Conservation (phyloP, 2,888 invertebrate species). For the Volucella bombylans region DNA sequence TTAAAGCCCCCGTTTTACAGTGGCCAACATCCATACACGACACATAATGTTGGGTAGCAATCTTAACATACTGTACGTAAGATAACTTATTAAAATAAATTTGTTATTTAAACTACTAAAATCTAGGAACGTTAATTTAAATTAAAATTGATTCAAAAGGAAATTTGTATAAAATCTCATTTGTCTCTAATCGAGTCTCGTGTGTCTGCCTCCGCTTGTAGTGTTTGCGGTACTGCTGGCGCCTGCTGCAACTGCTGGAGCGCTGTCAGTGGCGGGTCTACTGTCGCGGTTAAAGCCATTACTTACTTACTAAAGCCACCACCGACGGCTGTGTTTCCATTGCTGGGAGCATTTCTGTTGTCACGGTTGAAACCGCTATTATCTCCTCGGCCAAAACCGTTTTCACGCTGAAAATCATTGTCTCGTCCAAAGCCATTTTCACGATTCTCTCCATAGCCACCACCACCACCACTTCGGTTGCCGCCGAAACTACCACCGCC, state of each 20-base stretch:
- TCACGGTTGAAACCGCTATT: constrained; percentile 64
- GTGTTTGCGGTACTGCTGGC: constrained; percentile 4
- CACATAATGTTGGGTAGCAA: too few species aligned
- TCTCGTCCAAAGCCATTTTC: constrained; percentile 58
- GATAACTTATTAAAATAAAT: constrained; percentile 58
- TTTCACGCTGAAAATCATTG: constrained; percentile 36
- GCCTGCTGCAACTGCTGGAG: not conserved
- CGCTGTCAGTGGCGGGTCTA: constrained; percentile 69
- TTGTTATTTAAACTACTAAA: constrained; percentile 68
- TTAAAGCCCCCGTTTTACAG: too few species aligned
- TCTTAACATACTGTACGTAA: too few species aligned
- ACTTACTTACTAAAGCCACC: too few species aligned
- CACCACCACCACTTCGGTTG: constrained; percentile 47
- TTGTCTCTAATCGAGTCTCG: constrained; percentile 63
- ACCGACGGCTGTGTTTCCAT: constrained; percentile 3
- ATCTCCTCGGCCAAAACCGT: constrained; percentile 29
- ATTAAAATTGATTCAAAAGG: constrained; percentile 67
- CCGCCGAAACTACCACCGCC: constrained; percentile 70
- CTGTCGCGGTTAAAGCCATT: constrained; percentile 66
- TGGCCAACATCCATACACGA: too few species aligned
- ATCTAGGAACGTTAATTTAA: constrained; percentile 55
- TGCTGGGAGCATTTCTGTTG: constrained; percentile 74
- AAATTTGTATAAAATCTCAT: constrained; percentile 39
- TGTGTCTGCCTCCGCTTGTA: constrained; percentile 51
- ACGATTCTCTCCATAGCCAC: constrained; percentile 54